phyloP scores from a whole-genome alignment of 2,113 vertebrate species.

The Cyanoderma ruficeps region DNA sequence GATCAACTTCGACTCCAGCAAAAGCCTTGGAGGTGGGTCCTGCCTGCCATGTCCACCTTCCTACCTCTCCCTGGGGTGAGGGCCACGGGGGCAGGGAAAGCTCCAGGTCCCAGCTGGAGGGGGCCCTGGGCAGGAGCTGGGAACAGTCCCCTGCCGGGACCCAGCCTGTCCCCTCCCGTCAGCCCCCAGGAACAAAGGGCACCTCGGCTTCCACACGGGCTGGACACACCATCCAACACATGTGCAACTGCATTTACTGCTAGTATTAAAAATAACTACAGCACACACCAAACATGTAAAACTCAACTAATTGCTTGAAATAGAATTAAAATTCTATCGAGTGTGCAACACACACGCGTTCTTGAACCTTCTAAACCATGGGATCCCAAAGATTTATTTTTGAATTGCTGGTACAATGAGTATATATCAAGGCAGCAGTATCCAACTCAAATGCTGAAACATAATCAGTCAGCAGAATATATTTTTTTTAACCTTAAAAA shows the following conservation, averaged over 20 bases:
- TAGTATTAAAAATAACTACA: not conserved
- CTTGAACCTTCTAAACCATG: not conserved
- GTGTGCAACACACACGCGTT: fast-evolving
- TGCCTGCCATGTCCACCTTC: not conserved
- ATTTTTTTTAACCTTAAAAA: slow-evolving; percentile 56
- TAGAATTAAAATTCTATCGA: not conserved
- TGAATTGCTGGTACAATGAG: not conserved
- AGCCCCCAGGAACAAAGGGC: not conserved
- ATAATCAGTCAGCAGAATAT: slow-evolving; percentile 51
- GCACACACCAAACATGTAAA: not conserved
- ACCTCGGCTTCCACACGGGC: fast-evolving
- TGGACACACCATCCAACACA: not conserved
- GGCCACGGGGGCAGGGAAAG: not conserved
- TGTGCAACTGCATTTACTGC: not conserved
- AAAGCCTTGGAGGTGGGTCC: not conserved
- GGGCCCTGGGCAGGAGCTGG: not conserved
- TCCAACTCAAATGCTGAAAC: slow-evolving; percentile 5
- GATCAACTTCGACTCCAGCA: not conserved
- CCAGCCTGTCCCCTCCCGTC: fast-evolving
- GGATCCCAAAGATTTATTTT: not conserved
- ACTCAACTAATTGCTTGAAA: not conserved
- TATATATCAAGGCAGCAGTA: slow-evolving; percentile 9
- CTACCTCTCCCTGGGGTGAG: not conserved
- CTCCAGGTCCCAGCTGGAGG: not conserved
- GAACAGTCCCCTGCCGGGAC: not conserved